A percentile compares a stretch with the other conserved stretches of the same genome.
phyloP scores from a whole-genome alignment of 2,113 vertebrate species.

The Pygoscelis adeliae region DNA sequence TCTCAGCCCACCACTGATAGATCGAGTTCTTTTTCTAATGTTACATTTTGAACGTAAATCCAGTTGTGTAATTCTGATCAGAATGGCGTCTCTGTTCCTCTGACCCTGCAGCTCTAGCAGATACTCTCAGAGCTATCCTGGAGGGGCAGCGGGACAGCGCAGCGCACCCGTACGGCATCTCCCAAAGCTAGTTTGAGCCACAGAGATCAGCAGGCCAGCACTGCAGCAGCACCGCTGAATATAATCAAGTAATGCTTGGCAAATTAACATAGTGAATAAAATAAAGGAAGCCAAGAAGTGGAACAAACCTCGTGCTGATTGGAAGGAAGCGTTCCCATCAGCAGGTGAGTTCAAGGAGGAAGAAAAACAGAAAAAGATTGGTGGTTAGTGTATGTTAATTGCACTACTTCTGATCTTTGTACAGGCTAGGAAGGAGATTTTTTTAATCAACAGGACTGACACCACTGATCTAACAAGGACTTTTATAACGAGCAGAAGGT shows the following conservation, averaged over 20 bases:
- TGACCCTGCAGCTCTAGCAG: neutral
- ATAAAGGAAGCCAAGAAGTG: constrained; percentile 65
- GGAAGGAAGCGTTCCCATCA: constrained; percentile 80
- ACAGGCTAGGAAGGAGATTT: neutral
- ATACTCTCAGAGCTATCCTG: neutral
- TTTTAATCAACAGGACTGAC: neutral
- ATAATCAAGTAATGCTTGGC: neutral
- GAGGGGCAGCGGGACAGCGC: neutral
- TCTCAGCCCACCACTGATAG: neutral
- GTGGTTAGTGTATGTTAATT: neutral
- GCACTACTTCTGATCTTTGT: neutral
- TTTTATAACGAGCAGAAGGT: neutral
- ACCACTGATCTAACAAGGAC: neutral
- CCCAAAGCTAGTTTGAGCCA: neutral
- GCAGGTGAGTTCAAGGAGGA: constrained; percentile 71
- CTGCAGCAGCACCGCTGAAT: neutral
- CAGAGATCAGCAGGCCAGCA: neutral
- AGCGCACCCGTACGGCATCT: fast-evolving
- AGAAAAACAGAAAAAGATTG: constrained; percentile 36
- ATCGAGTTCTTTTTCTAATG: neutral
- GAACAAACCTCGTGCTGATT: constrained; percentile 93
- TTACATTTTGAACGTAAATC: neutral
- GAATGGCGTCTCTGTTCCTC: neutral
- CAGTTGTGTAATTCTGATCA: neutral
- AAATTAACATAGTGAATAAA: neutral